phyloP scores from a whole-genome alignment of 2,888 invertebrate genomes.

The Amaurobius ferox region DNA sequence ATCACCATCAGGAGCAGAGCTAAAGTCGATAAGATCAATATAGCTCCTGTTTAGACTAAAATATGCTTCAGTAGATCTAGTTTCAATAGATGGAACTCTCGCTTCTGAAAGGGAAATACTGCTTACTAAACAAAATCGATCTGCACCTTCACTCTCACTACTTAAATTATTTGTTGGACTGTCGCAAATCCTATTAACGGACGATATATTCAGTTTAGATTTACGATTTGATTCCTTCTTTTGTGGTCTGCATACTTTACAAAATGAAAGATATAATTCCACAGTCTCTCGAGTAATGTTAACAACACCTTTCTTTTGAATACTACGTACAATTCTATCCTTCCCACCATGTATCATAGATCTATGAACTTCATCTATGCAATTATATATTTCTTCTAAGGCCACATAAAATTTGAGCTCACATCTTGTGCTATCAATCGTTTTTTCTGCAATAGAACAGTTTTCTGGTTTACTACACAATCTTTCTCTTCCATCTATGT shows the following conservation, averaged over 20 bases:
- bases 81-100: constrained; percentile 9
- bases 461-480: constrained; percentile 58
- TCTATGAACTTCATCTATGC: constrained; percentile 58
- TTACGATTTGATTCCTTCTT: constrained; percentile 13
- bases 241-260: constrained; percentile 54
- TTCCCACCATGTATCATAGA: constrained; percentile 56
- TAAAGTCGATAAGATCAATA: constrained; percentile 51
- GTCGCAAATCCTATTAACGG: constrained; percentile 12
- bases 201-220: constrained; percentile 2
- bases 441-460: constrained; percentile 19
- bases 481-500: constrained; percentile 54
- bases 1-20: constrained; percentile 53
- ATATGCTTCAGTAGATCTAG: background rate
- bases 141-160: constrained; percentile 13
- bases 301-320: constrained; percentile 63
- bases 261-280: constrained; percentile 63
- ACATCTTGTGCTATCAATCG: constrained; percentile 6
- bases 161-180: constrained; percentile 21
- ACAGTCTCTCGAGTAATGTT: constrained; percentile 63
- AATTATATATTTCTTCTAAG: constrained; percentile 63
- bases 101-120: background rate
- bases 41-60: constrained; percentile 50
- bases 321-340: constrained; percentile 51
- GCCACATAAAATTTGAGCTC: constrained; percentile 56
- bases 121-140: background rate